Percentiles rank a stretch among this genome's conserved stretches.
Evolutionary conservation across 2,113 vertebrate genomes (phyloP).

Genomic region (Pangasianodon gigas): DNA sequence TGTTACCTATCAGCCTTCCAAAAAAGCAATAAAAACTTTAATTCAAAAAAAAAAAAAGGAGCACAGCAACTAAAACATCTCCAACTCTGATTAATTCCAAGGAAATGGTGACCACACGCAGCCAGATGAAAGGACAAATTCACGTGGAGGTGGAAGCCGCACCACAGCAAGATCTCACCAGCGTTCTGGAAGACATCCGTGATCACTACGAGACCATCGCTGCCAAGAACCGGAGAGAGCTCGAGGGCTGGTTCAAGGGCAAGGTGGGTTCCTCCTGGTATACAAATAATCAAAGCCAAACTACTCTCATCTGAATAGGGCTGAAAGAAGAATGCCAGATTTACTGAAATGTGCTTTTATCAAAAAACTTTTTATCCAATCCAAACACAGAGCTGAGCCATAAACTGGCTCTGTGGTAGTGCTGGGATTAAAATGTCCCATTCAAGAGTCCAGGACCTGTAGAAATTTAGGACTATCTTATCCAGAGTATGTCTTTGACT

Average conservation of each 20-base stretch:
- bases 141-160: slow-evolving; percentile 77
- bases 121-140: slow-evolving; percentile 71
- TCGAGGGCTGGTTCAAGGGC: slow-evolving; percentile 71
- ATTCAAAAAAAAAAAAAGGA: too few relatives aligned
- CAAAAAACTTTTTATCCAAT: too few relatives aligned
- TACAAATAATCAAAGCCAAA: too few relatives aligned
- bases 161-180: slow-evolving; percentile 63
- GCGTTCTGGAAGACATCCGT: slow-evolving; percentile 73
- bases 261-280: slow-evolving; percentile 59
- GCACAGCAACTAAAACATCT: not conserved
- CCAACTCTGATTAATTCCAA: slow-evolving; percentile 37
- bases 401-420: too few relatives aligned
- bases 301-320: too few relatives aligned
- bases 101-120: slow-evolving; percentile 65
- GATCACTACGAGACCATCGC: slow-evolving; percentile 79
- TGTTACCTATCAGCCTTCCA: too few relatives aligned
- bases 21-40: too few relatives aligned
- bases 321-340: too few relatives aligned
- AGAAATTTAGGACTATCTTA: not conserved
- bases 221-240: slow-evolving; percentile 77
- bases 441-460: not conserved
- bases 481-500: not conserved
- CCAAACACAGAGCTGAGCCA: too few relatives aligned
- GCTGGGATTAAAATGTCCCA: too few relatives aligned
- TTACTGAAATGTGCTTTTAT: too few relatives aligned